phyloP scores from a whole-genome alignment of 2,888 invertebrate species.

The Calliopum simillimum region DNA sequence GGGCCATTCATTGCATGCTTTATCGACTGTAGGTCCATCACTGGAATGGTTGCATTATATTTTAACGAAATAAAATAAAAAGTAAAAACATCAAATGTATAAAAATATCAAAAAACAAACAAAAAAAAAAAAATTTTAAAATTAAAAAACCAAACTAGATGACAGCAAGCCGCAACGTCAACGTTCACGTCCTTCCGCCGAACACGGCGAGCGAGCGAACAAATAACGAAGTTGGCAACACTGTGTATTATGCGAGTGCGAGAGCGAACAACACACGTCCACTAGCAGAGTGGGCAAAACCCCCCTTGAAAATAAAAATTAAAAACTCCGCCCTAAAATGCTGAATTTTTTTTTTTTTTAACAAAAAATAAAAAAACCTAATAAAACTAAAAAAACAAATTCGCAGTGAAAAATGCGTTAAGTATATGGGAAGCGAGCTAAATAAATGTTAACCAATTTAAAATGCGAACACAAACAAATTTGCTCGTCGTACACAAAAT shows the following conservation, averaged over 20 bases:
- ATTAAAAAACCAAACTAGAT: constrained; percentile 44
- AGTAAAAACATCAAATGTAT: constrained; percentile 38
- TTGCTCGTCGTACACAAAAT: background rate
- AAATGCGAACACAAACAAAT: constrained; percentile 4
- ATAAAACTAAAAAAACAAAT: constrained; percentile 44
- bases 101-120: constrained; percentile 40
- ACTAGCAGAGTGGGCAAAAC: constrained; percentile 30
- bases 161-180: constrained; percentile 21
- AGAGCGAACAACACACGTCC: constrained; percentile 46
- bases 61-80: constrained; percentile 40
- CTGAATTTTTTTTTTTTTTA: constrained; percentile 28
- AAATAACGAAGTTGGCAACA: background rate
- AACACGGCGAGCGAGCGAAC: constrained; percentile 22
- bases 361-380: constrained; percentile 36
- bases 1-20: constrained; percentile 27
- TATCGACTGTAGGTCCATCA: constrained; percentile 19
- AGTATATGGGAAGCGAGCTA: constrained; percentile 30
- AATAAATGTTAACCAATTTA: constrained; percentile 31
- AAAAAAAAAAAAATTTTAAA: constrained; percentile 38
- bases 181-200: constrained; percentile 28
- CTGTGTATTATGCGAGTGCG: constrained; percentile 25
- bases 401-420: constrained; percentile 29
- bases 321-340: constrained; percentile 67
- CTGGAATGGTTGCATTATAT: constrained; percentile 42
- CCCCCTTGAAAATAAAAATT: constrained; percentile 61